Conservation (phyloP, 2,113 vertebrate species). For the Neotoma lepida region DNA sequence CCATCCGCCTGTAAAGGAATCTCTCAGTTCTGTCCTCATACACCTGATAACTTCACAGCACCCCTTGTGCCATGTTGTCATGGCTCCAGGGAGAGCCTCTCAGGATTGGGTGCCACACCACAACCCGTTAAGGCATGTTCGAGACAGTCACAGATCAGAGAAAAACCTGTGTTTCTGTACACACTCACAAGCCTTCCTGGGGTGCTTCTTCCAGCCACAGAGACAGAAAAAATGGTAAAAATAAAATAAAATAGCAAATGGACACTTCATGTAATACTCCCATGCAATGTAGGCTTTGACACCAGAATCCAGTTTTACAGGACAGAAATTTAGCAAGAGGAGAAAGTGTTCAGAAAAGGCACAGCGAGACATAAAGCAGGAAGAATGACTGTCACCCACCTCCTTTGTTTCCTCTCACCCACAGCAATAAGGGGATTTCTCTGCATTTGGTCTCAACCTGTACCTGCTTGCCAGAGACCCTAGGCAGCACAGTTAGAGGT, state of each 20-base stretch:
- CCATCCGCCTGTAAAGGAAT: neutral
- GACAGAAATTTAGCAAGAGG: neutral
- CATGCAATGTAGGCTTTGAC: neutral
- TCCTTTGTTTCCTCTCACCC: neutral
- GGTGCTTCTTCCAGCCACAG: neutral
- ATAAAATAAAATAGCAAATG: neutral
- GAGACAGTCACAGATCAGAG: slow-evolving; percentile 6
- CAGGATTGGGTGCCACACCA: neutral
- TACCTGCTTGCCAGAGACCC: neutral
- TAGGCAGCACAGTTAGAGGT: no score
- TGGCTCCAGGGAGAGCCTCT: neutral
- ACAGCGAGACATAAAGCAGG: neutral
- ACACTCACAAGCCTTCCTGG: neutral
- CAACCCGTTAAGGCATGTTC: neutral
- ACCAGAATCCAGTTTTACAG: neutral
- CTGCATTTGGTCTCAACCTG: neutral
- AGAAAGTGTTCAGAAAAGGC: neutral
- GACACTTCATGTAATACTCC: neutral
- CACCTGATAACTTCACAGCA: neutral
- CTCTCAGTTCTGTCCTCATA: neutral
- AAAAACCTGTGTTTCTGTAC: neutral
- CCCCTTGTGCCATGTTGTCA: neutral
- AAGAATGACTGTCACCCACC: neutral
- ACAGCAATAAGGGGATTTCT: neutral
- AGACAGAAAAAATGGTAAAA: neutral